These are phyloP conservation scores for Pyrrhosoma nymphula DNA, from an alignment of 2,888 invertebrate genomes.

Conservation along the genomic window DNA sequence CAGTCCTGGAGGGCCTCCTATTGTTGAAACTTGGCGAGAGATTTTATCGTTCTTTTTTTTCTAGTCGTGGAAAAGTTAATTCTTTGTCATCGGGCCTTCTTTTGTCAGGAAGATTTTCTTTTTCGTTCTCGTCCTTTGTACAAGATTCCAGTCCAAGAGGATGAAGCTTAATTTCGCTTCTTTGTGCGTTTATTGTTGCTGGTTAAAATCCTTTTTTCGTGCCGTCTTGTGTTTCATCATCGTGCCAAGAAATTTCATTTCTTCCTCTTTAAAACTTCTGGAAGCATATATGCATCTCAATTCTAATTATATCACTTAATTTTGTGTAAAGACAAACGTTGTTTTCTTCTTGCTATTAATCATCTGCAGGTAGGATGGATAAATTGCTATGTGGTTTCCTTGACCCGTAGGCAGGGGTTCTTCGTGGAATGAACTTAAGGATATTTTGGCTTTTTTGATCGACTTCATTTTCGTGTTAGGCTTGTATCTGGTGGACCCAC, in stretches of 20 bases:
- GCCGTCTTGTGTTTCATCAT: not conserved
- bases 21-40: not conserved
- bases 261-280: too few relatives aligned
- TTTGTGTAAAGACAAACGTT: too few relatives aligned
- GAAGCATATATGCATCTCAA: too few relatives aligned
- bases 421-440: too few relatives aligned
- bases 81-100: not conserved
- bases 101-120: not conserved
- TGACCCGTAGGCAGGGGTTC: too few relatives aligned
- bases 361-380: too few relatives aligned
- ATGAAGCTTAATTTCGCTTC: not conserved
- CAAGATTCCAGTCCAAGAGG: not conserved
- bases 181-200: not conserved
- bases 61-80: not conserved
- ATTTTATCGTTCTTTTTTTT: not conserved
- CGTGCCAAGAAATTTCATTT: not conserved
- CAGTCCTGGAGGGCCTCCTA: not conserved
- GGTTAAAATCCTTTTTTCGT: not conserved
- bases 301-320: too few relatives aligned
- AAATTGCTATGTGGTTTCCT: too few relatives aligned
- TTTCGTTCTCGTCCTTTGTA: not conserved
- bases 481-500: too few relatives aligned
- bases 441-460: too few relatives aligned
- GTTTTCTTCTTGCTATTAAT: not conserved
- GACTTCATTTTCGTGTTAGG: too few relatives aligned